Base-by-base conservation (phyloP, 2,113 vertebrate genomes). In the Raja brachyura region DNA sequence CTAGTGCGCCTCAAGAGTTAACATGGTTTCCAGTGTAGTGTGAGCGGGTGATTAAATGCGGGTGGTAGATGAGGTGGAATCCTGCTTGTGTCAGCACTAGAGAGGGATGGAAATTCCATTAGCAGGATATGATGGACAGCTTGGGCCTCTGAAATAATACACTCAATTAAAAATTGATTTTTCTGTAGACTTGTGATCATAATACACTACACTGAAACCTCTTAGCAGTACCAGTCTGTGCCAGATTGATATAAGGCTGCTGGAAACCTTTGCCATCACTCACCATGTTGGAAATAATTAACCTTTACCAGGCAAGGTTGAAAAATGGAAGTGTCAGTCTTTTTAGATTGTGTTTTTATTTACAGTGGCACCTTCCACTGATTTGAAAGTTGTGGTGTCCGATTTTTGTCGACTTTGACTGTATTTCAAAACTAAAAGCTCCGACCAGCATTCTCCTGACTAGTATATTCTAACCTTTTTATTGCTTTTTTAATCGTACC, bases 81-180 rank as follows among this genome's bases (percentile, higher is more conserved):
- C 94, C 93, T 93, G 94, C 94, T 74, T 90, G 63, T 93, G 94
- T 96, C 95, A 95, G 96, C 94, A 94, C 83, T 95, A 93, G 83
- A 94, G 94, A 94, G 93, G 81, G 90, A 85, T 93, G 94, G 94
- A 95, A 94, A 95, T 95, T 94, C 95, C 96, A 94, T 96, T 95
- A 95, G 95, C 94, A 93, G 93, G 93, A 94, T 94, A 94, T 94
- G 94, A 94, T 94, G 94, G 96, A 95, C 95, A 94, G 90, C 94
- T 94, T 90, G 90, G 93, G 94, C 93, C 93, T 93, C 93, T 95
- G 94, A 93, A 92, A 94, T 94, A 94, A 94, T 90, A 95, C 95
- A 95, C 95, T 96, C 96, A 96, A 96, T 97, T 97, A 96, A 96
- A 96, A 95, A 94, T 92, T 95, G 95, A 96, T 95, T 95, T 95